Percentiles rank a stretch among this genome's conserved stretches.
phyloP scores from a whole-genome alignment of 2,888 invertebrate genomes.

The Diplazon laetatorius region DNA sequence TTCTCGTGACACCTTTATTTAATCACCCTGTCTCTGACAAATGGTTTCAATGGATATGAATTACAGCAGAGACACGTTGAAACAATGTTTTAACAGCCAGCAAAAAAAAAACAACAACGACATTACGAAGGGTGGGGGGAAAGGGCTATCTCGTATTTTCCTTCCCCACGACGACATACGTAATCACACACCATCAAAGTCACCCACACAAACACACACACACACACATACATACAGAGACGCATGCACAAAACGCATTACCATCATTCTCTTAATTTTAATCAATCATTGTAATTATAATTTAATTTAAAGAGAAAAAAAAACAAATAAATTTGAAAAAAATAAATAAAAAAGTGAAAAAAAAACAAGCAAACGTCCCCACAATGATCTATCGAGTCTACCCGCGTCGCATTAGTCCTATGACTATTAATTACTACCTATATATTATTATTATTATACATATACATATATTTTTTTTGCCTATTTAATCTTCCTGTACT shows the following conservation, averaged over 20 bases:
- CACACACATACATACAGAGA: no score
- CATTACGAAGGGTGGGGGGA: conserved; percentile 11
- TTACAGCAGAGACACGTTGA: conserved; percentile 40
- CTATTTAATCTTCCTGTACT: conserved; percentile 58
- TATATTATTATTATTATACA: no score
- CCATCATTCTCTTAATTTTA: conserved; percentile 64
- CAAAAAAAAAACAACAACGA: conserved; percentile 35
- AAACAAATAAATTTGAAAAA: no score
- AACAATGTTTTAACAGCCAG: conserved; percentile 15
- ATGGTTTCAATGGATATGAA: conserved; percentile 55
- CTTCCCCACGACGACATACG: conserved; percentile 33
- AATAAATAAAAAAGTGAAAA: conserved; percentile 30
- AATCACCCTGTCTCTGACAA: no score
- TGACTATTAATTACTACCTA: conserved; percentile 32
- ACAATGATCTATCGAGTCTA: conserved; percentile 43
- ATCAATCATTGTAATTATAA: conserved; percentile 66
- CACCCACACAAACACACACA: no score
- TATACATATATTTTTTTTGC: conserved; percentile 56
- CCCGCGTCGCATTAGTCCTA: conserved; percentile 42
- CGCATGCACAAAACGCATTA: conserved; percentile 63
- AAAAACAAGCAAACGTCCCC: background rate
- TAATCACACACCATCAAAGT: conserved; percentile 45
- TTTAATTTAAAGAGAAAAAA: conserved; percentile 50
- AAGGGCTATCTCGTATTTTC: background rate
- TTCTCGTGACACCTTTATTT: conserved; percentile 55